phyloP scores from a whole-genome alignment of 2,113 vertebrate species.

The Notiomystis cincta region DNA sequence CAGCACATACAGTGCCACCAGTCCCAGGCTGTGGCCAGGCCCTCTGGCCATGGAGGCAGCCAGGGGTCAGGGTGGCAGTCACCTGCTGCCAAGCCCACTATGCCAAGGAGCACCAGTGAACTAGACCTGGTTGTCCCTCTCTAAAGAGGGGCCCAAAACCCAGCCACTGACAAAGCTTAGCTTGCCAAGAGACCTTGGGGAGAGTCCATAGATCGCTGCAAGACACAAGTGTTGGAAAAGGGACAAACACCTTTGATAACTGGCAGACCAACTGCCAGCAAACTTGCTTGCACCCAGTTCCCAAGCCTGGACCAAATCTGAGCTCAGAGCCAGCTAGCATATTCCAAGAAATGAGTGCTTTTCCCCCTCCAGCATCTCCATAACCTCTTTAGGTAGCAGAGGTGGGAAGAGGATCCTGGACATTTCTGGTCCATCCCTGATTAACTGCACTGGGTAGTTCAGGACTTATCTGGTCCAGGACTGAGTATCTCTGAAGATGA shows the following conservation, averaged over 20 bases:
- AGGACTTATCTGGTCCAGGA: not conserved
- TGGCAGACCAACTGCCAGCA: not conserved
- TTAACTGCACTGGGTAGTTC: not conserved
- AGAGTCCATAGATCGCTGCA: not conserved
- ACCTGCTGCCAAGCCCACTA: not conserved
- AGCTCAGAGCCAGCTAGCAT: not conserved
- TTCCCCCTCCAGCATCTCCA: not conserved
- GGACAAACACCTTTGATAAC: not conserved
- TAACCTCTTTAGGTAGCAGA: not conserved
- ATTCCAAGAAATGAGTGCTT: not conserved
- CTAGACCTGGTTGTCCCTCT: not conserved
- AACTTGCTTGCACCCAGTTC: not conserved
- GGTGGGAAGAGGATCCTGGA: not conserved
- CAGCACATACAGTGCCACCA: not conserved
- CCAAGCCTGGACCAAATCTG: not conserved
- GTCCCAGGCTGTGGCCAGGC: not conserved
- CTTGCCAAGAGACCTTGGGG: not conserved
- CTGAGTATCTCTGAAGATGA: not conserved
- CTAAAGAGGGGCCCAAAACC: not conserved
- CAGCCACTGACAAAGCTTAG: not conserved
- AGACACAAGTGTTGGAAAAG: not conserved
- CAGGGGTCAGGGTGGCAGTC: not conserved
- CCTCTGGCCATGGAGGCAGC: not conserved
- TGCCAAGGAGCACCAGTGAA: accelerated
- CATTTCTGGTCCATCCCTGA: not conserved